phyloP scores from a whole-genome alignment of 2,888 invertebrate genomes.

The Eupithecia dodoneata region DNA sequence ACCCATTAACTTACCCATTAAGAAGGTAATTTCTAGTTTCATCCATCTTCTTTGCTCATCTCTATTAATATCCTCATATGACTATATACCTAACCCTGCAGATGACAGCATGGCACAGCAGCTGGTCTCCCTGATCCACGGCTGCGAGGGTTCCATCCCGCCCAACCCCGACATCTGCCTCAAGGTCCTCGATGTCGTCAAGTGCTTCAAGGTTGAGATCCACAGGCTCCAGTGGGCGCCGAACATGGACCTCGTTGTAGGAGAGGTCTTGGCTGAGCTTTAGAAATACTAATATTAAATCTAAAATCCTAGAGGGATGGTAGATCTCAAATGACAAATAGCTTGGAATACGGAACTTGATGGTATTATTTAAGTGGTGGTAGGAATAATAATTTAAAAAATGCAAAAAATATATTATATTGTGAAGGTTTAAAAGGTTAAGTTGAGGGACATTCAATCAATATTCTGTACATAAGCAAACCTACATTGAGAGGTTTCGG shows the following conservation, averaged over 20 bases:
- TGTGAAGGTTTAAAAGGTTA: not conserved
- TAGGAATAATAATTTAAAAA: not conserved
- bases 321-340: not conserved
- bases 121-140: slow-evolving; percentile 57
- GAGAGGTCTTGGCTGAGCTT: slow-evolving; percentile 58
- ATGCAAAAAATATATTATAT: not conserved
- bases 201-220: slow-evolving; percentile 64
- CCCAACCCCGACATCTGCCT: slow-evolving; percentile 50
- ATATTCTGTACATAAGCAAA: not conserved
- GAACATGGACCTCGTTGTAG: slow-evolving; percentile 54
- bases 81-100: slow-evolving; percentile 35
- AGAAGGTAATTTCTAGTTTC: not conserved
- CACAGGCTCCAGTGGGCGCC: slow-evolving; percentile 68
- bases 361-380: not conserved
- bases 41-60: not conserved
- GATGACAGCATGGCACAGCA: slow-evolving; percentile 61
- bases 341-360: not conserved
- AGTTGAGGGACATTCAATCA: not conserved
- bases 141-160: slow-evolving; percentile 48
- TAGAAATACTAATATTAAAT: slow-evolving; percentile 36
- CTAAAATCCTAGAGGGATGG: not conserved
- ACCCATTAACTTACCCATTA: not conserved
- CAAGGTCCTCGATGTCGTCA: slow-evolving; percentile 53
- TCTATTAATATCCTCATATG: not conserved
- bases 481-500: not conserved